phyloP scores from a whole-genome alignment of 2,113 vertebrate species.

The Lipophrys pholis region DNA sequence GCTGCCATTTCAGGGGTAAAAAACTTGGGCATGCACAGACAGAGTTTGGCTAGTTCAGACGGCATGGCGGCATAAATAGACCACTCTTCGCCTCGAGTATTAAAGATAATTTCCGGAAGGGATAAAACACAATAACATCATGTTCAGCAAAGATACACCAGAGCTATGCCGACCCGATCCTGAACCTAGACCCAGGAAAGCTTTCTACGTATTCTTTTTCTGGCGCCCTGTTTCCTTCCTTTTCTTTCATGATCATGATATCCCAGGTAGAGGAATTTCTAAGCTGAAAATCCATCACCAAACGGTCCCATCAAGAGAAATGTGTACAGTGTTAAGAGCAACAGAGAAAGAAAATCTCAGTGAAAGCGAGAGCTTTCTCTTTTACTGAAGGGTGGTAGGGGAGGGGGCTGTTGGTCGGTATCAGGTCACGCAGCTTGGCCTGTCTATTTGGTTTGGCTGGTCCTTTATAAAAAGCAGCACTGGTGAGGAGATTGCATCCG shows the following conservation, averaged over 20 bases:
- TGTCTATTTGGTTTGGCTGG: conserved; percentile 64
- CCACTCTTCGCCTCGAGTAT: too few relatives aligned
- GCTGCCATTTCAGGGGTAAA: conserved; percentile 27
- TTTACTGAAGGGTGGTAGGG: background rate
- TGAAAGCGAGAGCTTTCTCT: background rate
- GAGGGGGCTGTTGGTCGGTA: conserved; percentile 33
- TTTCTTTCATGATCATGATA: background rate
- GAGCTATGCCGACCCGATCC: background rate
- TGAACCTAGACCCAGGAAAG: background rate
- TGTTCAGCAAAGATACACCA: too few relatives aligned
- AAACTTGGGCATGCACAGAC: conserved; percentile 4
- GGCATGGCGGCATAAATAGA: too few relatives aligned
- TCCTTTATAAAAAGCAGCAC: conserved; percentile 58
- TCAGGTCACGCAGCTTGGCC: conserved; percentile 40
- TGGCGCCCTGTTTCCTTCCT: background rate
- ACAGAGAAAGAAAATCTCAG: conserved; percentile 11
- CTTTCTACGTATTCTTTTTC: background rate
- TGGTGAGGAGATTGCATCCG: conserved; percentile 70
- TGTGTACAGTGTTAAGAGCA: conserved; percentile 8
- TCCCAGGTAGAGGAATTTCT: conserved; percentile 1
- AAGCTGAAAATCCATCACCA: conserved; percentile 29
- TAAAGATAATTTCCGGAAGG: too few relatives aligned
- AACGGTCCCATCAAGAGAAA: conserved; percentile 14
- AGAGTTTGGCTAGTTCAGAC: too few relatives aligned
- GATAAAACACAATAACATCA: too few relatives aligned